Evolutionary conservation across 2,797 vertebrate species (phyloP).

Genomic region (Silurus aristotelis): DNA sequence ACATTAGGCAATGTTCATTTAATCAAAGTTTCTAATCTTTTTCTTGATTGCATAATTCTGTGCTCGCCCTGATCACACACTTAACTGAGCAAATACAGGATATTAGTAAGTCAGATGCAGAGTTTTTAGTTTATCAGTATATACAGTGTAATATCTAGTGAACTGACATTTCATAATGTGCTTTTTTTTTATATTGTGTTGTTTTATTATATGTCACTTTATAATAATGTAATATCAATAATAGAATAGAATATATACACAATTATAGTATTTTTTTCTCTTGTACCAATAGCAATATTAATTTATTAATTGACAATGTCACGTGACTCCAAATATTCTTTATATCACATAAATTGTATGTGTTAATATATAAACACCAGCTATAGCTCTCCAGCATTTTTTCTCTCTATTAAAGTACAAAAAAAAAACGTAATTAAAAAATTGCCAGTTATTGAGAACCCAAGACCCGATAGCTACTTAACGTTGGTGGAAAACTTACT

Average conservation of each 20-base stretch:
- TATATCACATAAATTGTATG: not conserved
- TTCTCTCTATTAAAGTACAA: not conserved
- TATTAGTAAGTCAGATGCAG: not conserved
- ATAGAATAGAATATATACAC: not conserved
- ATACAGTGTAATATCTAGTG: not conserved
- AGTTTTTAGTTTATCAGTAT: not conserved
- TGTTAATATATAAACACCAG: not conserved
- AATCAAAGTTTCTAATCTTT: not conserved
- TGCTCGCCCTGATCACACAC: not conserved
- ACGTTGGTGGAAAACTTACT: not conserved
- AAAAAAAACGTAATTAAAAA: not conserved
- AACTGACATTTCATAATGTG: not conserved
- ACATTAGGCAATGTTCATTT: not conserved
- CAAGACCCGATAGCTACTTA: not conserved
- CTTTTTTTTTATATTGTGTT: too few relatives aligned
- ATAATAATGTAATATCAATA: not conserved
- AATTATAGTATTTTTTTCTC: not conserved
- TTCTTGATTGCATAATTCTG: not conserved
- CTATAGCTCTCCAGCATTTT: not conserved
- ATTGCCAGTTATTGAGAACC: not conserved
- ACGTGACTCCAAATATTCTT: not conserved
- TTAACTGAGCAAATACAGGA: not conserved
- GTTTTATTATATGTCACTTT: too few relatives aligned
- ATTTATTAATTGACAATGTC: not conserved
- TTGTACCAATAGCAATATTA: not conserved